Evolutionary conservation across 1,140 invertebrate genomes (phyloP), one percentile per base, ranked within the genome.

Genomic region (Ephestia elutella): DNA sequence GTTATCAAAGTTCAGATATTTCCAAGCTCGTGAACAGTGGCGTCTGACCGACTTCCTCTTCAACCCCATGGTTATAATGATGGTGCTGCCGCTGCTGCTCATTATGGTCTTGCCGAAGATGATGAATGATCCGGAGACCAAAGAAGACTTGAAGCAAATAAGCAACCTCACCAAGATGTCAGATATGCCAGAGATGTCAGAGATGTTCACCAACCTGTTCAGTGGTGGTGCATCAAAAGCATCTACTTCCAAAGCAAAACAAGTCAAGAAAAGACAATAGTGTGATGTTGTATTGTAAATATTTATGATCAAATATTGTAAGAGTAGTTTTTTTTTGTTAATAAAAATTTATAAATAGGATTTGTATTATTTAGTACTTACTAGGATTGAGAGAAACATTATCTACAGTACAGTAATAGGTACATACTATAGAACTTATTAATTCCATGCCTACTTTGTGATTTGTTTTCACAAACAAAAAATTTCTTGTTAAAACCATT

Each of bases 51-150:
- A 99, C 87, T 96, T 99, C 74, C 81, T 99, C 1, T 96, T 99
- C 77, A 98, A 96, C 89, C 97, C 98, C 38, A 99, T 99, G 97
- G 95, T 99, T 0, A 91, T 99, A 56, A 99, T 99, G 95, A 99
- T 99, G 97, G 93, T 99, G 20, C 77, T 98, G 54, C 98, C 98
- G 0, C 88, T 99, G 10, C 68, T 98, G 0, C 82, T 99, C 0
- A 96, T 99, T 64, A 95, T 99, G 92, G 90, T 99, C 59, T 86
- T 99, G 68, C 97, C 98, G 9, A 98, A 98, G 88, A 94, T 99
- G 91, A 96, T 99, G 93, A 98, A 97, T 80, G 97, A 99, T 89
- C 96, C 96, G 49, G 97, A 99, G 86, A 96, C 97, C 0, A 93
- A 96, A 92, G 92, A 97, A 92, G 97, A 98, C 90, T 94, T 98